phyloP scores from a whole-genome alignment of 2,888 invertebrate genomes.

The Drosophila leonis region DNA sequence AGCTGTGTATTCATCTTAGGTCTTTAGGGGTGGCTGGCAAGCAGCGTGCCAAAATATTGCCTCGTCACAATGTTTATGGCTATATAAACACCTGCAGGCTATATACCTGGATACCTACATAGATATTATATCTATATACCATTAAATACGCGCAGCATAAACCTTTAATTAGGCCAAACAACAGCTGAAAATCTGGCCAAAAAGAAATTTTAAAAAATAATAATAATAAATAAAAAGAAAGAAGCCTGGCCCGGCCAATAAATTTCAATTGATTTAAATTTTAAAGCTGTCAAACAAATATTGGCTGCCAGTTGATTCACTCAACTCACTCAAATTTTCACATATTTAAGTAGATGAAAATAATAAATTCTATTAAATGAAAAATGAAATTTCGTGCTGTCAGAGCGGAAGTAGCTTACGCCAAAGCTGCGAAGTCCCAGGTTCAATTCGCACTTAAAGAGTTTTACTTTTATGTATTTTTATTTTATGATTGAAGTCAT shows the following conservation, averaged over 20 bases:
- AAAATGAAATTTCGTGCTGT: neutral
- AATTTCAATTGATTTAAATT: slow-evolving; percentile 6
- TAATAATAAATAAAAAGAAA: neutral
- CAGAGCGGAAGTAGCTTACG: slow-evolving; percentile 1
- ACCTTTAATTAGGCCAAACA: slow-evolving; percentile 47
- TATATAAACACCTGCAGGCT: slow-evolving; percentile 68
- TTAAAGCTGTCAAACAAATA: neutral
- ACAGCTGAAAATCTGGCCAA: neutral
- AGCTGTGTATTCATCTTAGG: slow-evolving; percentile 2
- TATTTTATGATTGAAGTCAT: neutral
- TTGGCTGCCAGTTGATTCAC: neutral
- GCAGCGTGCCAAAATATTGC: slow-evolving; percentile 16
- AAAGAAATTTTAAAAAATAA: neutral
- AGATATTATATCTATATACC: neutral
- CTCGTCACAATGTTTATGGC: slow-evolving; percentile 58
- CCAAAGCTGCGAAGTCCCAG: neutral
- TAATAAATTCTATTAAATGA: slow-evolving; percentile 5
- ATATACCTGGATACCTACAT: slow-evolving; percentile 37
- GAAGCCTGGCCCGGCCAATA: neutral
- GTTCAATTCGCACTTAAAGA: neutral
- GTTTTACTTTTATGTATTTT: neutral
- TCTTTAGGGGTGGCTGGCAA: slow-evolving; percentile 18
- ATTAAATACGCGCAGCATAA: slow-evolving; percentile 19
- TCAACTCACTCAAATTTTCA: neutral
- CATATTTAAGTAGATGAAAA: slow-evolving; percentile 7